These are phyloP conservation scores for Griposia aprilina DNA, from an alignment of 2,888 invertebrate species.

Conservation along the genomic window DNA sequence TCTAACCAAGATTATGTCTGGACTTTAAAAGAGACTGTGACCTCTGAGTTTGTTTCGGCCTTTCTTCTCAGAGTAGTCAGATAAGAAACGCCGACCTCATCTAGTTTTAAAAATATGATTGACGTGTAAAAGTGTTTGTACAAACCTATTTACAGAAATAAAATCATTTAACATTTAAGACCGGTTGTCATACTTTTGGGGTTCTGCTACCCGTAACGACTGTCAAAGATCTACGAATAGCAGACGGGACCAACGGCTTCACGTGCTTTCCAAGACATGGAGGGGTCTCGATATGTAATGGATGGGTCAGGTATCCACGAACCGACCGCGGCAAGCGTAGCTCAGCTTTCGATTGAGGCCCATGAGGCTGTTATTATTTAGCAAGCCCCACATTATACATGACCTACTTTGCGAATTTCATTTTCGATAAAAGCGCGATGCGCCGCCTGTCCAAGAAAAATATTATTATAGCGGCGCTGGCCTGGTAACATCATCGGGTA, in stretches of 20 bases:
- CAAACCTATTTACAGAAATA: too few relatives aligned
- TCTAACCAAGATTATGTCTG: too few relatives aligned
- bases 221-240: too few relatives aligned
- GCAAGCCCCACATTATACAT: neutral
- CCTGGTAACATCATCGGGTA: neutral
- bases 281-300: neutral
- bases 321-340: neutral
- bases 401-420: slow-evolving; percentile 34
- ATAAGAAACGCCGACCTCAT: too few relatives aligned
- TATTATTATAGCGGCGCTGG: slow-evolving; percentile 27
- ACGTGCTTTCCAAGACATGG: neutral
- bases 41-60: too few relatives aligned
- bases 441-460: slow-evolving; percentile 46
- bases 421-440: slow-evolving; percentile 46
- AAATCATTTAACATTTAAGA: too few relatives aligned
- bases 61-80: too few relatives aligned
- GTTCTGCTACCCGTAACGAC: neutral
- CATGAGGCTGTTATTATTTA: neutral
- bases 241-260: neutral
- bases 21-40: too few relatives aligned
- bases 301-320: neutral
- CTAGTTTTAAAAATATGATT: too few relatives aligned
- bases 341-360: neutral
- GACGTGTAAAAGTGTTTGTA: too few relatives aligned
- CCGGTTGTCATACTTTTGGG: neutral